A percentile compares a stretch with the other conserved stretches of the same genome.
Evolutionary conservation across 1,140 invertebrate genomes (phyloP).

Genomic region (Sitophilus oryzae): DNA sequence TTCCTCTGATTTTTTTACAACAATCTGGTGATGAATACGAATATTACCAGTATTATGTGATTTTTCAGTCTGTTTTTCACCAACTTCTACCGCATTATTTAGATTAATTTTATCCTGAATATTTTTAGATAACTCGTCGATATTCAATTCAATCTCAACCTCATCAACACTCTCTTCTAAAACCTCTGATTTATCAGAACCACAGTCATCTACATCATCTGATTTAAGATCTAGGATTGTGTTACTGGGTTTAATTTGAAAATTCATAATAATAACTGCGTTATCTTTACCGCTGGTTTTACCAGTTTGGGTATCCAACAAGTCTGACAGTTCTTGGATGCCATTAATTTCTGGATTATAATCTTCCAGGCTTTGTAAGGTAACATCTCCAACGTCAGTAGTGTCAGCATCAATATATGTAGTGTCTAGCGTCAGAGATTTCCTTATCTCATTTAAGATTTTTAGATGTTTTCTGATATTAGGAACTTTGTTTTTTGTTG

Average conservation of each 20-base stretch:
- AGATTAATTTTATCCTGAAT: too few relatives aligned
- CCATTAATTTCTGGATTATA: not conserved
- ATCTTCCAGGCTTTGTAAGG: not conserved
- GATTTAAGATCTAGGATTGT: too few relatives aligned
- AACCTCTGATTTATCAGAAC: too few relatives aligned
- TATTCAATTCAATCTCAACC: not conserved
- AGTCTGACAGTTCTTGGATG: not conserved
- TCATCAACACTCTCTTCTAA: not conserved
- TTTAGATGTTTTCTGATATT: not conserved
- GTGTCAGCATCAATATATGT: not conserved
- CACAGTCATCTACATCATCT: too few relatives aligned
- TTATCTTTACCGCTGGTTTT: too few relatives aligned
- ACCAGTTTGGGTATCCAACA: not conserved
- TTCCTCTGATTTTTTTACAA: too few relatives aligned
- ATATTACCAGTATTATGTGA: too few relatives aligned
- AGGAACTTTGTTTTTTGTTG: not conserved
- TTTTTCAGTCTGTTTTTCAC: conserved; percentile 28
- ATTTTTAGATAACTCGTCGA: not conserved
- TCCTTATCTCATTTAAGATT: not conserved
- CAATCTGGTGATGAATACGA: too few relatives aligned
- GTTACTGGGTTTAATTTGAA: too few relatives aligned
- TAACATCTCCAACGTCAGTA: not conserved
- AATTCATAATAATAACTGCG: too few relatives aligned
- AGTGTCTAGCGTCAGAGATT: not conserved
- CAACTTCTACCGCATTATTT: conserved; percentile 38